Base-by-base conservation (phyloP, 2,888 invertebrate species). In the Brachynemurus nebulosus region DNA sequence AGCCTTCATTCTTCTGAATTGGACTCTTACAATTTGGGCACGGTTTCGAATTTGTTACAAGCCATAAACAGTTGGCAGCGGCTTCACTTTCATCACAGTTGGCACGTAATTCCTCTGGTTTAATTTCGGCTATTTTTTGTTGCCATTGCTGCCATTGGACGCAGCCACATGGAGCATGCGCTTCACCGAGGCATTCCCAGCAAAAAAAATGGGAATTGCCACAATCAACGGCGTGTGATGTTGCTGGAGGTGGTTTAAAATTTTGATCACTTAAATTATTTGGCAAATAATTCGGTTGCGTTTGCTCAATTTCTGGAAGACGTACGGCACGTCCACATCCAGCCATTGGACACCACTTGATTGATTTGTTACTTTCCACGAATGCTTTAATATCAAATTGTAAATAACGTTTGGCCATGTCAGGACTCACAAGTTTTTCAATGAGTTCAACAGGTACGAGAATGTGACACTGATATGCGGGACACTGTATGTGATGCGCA, bases 381-480 rank as follows among this genome's bases (percentile, higher is more conserved):
- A 79, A 79, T 4, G 78, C 78, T 67, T 78, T 76, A 48, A 79
- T 78, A 60, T 79, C 79, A 60, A 78, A 78, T 56, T 78, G 76
- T 17, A 78, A 63, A 57, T 78, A 79, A 53, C 76, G 64, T 37
- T 74, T 61, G 6, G 78, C 76, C 67, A 78, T 74, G 51, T 76
- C 73, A 2, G 76, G 70, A 43, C 74, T 73, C n/a, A 80, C 77
- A 44, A 78, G 60, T 50, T 68, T 70, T 59, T 80, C 78, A 45
- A 80, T 77, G 18, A 78, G 62, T 51, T 78, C 77, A 1, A 75
- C 72, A 16, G 78, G 77, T 23, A 79, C 78, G 46, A 78, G 61
- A 52, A 72, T 72, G 51, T 69, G 69, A 57, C 79, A 80, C 51
- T 71, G 68, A 56, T 66, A 75, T 25, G 76, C 78, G 16, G 80